Evolutionary conservation across 64 coral and sea anemone species (phyloP), one percentile per base, ranked within the genome.

Genomic region (Montipora foliosa): DNA sequence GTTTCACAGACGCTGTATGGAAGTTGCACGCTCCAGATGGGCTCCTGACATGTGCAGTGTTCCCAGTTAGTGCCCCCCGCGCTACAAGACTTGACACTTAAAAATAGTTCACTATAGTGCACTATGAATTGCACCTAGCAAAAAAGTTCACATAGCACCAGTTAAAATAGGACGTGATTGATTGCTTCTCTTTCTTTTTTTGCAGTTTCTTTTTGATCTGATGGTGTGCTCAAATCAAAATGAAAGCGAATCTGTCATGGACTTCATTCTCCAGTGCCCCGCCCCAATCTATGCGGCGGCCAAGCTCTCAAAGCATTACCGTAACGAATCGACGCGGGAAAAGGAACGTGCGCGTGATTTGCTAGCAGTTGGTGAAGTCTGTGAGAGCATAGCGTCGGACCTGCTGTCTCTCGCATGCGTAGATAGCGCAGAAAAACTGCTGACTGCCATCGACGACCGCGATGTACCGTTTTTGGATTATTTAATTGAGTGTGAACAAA

Each of bases 401-500:
- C 62, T 99, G 25, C 67, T 99, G 25, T 96, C 98, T 21, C 68
- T 99, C n/a, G 98, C 98, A 10, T 99, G 98, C 67, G 92, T 77
- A n/a, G 89, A 92, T 29, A 94, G 91, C 10, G 91, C 98, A 0
- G 95, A 96, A 73, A 45, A 53, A 48, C 82, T 99, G 59, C 90
- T 99, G 81, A 96, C 95, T 12, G 95, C 98, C 9, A 89, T 96
- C 14, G 98, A 99, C 70, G 98, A 99, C 51, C 88, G 92, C 57
- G 92, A 87, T 16, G 83, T 96, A 29, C 98, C 98, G 2, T 99
- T 99, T 84, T 74, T 99, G 52, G 98, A 99, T 59, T 92, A 94
- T 46, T 74, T 99, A 8, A 96, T 99, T 14, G 98, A 99, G 55
- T 96, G 94, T 46, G 98, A 99, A 83, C 98, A 99, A 76, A 99